A percentile compares a stretch with the other conserved stretches of the same genome.
Conservation (phyloP, 2,888 invertebrate species). For the Lordiphosa andalusiaca region DNA sequence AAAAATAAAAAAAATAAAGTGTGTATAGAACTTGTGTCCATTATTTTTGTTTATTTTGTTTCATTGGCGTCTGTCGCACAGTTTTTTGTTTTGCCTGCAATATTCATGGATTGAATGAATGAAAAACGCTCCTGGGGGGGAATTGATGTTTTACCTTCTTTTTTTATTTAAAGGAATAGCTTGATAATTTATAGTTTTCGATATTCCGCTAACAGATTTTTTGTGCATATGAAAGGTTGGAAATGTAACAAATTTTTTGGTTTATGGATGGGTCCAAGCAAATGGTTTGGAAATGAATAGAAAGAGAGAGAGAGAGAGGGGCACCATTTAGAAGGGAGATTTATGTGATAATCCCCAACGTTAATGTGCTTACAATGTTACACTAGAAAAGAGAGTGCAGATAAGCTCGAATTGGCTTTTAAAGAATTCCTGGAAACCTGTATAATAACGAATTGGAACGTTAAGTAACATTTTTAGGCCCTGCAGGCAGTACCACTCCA, state of each 20-base stretch:
- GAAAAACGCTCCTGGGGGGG: constrained; percentile 65
- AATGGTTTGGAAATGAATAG: constrained; percentile 7
- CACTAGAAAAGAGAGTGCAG: too few relatives aligned
- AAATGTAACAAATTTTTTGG: constrained; percentile 9
- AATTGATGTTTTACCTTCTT: constrained; percentile 58
- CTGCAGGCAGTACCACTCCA: too few relatives aligned
- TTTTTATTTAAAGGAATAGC: constrained; percentile 47
- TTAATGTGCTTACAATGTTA: too few relatives aligned
- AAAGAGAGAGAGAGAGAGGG: too few relatives aligned
- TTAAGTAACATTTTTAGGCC: too few relatives aligned
- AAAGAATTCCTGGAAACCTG: too few relatives aligned
- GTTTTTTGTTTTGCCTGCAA: constrained; percentile 44
- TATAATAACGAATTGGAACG: too few relatives aligned
- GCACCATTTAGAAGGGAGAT: too few relatives aligned
- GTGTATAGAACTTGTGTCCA: constrained; percentile 59
- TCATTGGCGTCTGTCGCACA: constrained; percentile 51
- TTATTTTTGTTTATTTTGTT: constrained; percentile 71
- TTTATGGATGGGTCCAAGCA: constrained; percentile 18
- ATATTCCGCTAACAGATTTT: constrained; percentile 29
- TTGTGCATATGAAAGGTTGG: not conserved
- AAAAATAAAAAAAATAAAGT: constrained; percentile 30
- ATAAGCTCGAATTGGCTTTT: too few relatives aligned
- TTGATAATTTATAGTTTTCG: constrained; percentile 65
- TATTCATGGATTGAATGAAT: constrained; percentile 74
- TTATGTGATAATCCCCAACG: too few relatives aligned